These are phyloP conservation scores for Condylura cristata DNA, from an alignment of 2,113 vertebrate species.

Conservation along the genomic window DNA sequence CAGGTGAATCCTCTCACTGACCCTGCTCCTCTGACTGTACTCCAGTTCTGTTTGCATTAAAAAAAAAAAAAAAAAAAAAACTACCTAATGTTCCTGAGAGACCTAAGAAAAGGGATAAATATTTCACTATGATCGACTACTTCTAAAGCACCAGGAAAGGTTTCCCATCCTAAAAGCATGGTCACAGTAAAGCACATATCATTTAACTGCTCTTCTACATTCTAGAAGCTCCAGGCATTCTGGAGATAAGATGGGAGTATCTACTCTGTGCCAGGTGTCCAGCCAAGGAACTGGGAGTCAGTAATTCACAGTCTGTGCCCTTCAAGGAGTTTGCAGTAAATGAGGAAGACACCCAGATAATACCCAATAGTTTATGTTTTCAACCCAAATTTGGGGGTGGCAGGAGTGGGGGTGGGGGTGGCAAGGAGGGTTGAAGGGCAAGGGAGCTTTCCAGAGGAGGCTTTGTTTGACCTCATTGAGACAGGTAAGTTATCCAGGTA, in stretches of 20 bases:
- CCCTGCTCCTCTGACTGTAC: too few relatives aligned
- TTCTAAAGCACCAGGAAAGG: not conserved
- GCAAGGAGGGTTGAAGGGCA: not conserved
- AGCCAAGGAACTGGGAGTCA: not conserved
- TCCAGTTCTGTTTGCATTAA: too few relatives aligned
- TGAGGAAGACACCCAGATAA: not conserved
- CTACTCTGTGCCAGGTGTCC: too few relatives aligned
- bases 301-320: not conserved
- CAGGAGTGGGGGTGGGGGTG: not conserved
- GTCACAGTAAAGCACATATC: not conserved
- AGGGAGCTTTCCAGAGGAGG: not conserved
- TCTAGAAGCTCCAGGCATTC: not conserved
- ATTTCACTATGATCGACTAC: not conserved
- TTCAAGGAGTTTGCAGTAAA: not conserved
- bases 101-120: not conserved
- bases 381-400: not conserved
- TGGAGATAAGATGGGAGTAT: not conserved
- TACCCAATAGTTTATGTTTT: too few relatives aligned
- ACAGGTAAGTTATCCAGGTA: not conserved
- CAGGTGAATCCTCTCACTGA: too few relatives aligned
- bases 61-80: too few relatives aligned
- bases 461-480: not conserved
- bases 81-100: not conserved
- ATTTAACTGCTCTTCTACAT: not conserved
- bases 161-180: accelerated